Base-by-base conservation (phyloP, 2,113 vertebrate species). In the Conger conger region DNA sequence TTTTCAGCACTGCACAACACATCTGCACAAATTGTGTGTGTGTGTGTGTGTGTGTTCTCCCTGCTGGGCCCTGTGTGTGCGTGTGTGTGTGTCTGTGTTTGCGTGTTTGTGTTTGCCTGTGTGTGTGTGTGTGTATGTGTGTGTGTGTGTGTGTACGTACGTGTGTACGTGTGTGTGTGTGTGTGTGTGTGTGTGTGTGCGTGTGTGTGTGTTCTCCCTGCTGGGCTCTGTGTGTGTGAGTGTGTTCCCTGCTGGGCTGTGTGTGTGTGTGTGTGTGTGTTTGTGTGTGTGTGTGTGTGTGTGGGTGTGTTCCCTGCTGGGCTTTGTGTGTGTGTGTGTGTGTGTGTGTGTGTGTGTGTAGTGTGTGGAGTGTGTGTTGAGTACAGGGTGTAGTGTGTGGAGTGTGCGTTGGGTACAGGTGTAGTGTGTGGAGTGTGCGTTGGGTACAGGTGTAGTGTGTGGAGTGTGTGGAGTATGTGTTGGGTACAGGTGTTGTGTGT, bases 61-160 rank as follows among this genome's bases (percentile, higher is more conserved):
- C n/a, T n/a, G n/a, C 36, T 81, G 85, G 73, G 82, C 18, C 3
- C 18, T 57, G 54, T 57, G 18, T 57, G 15, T 81, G 45, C 68
- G 17, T 27, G 6, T 54, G 37, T 17, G 45, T 63, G 86, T 89
- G 83, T 85, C 76, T 78, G 73, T 80, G 73, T 87, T 15, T 80
- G 53, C 86, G 85, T 86, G 81, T 87, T 84, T 82, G 82, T 85
- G 85, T 30, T n/a, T 80, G 76, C n/a, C 7, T 53, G 63, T 85
- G 45, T 76, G 11, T 85, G 84, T 36, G 82, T 79, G 37, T 79
- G 83, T 76, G n/a, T 85, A 40, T 45, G 27, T 87, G 86, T 42
- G 88, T 82, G 33, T 87, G 87, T 84, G 86, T 82, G 80, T 38
- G 85, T 81, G 85, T 80, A 85, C 85, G 84, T 89, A 82, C 86